Evolutionary conservation across 2,797 vertebrate genomes (phyloP).

Genomic region (Vireo griseus): DNA sequence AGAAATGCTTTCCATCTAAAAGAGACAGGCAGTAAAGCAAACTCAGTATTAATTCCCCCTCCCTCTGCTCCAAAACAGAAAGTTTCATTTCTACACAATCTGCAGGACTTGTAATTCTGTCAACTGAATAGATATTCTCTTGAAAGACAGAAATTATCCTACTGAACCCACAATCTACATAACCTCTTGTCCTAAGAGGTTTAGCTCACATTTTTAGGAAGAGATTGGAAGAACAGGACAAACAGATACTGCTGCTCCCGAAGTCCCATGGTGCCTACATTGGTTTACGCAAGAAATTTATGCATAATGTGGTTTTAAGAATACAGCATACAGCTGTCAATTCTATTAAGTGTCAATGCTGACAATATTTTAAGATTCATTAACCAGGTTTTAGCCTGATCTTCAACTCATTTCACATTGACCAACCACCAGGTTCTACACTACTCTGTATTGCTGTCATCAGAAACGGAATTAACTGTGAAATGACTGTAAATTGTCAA

Average conservation of each 20-base stretch:
- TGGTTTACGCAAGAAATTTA: neutral
- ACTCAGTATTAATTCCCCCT: neutral
- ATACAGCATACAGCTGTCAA: neutral
- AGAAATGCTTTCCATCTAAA: neutral
- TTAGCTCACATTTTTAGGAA: neutral
- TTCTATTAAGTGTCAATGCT: neutral
- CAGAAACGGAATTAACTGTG: neutral
- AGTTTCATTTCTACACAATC: neutral
- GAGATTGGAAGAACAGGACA: neutral
- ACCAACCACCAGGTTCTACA: neutral
- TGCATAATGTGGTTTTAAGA: neutral
- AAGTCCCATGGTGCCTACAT: neutral
- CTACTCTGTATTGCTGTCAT: neutral
- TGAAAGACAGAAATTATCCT: neutral
- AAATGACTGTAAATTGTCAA: neutral
- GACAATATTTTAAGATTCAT: neutral
- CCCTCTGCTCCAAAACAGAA: neutral
- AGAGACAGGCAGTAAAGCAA: neutral
- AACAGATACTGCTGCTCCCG: neutral
- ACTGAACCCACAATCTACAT: neutral
- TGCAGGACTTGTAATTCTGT: neutral
- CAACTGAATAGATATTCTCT: neutral
- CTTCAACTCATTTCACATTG: neutral
- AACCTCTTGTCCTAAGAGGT: neutral
- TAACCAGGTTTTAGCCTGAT: neutral